Evolutionary conservation across 2,888 invertebrate genomes (phyloP).

Genomic region (Trachelus tabidus): DNA sequence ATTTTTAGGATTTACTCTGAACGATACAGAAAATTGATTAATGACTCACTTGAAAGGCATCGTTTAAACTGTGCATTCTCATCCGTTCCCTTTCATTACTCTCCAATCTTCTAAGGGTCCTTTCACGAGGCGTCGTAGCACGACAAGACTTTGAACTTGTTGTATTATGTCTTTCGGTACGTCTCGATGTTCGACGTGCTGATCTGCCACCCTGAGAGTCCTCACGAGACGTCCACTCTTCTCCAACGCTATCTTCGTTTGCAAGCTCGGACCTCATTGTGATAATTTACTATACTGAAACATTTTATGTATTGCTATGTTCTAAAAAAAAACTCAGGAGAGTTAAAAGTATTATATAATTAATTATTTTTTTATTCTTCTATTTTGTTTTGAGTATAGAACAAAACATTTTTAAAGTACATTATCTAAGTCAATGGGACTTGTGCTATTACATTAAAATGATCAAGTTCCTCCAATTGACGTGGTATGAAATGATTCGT

Average conservation of each 20-base stretch:
- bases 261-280: conserved; percentile 50
- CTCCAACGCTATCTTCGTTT: conserved; percentile 37
- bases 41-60: conserved; percentile 77
- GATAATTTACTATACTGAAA: background rate
- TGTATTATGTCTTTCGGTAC: conserved; percentile 38
- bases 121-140: conserved; percentile 70
- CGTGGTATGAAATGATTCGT: background rate
- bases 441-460: background rate
- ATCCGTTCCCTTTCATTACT: conserved; percentile 83
- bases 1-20: background rate
- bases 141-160: conserved; percentile 43
- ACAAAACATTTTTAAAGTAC: background rate
- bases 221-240: conserved; percentile 40
- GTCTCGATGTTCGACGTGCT: conserved; percentile 34
- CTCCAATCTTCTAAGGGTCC: conserved; percentile 79
- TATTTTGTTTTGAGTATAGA: background rate
- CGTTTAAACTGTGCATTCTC: conserved; percentile 84
- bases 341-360: background rate
- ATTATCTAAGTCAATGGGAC: background rate
- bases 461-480: background rate
- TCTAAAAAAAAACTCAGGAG: too few relatives aligned
- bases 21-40: background rate
- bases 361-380: background rate
- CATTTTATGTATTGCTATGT: background rate
- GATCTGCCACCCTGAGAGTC: conserved; percentile 30